Base-by-base conservation (phyloP, 2,797 vertebrate species). In the Sebastes flavidus region DNA sequence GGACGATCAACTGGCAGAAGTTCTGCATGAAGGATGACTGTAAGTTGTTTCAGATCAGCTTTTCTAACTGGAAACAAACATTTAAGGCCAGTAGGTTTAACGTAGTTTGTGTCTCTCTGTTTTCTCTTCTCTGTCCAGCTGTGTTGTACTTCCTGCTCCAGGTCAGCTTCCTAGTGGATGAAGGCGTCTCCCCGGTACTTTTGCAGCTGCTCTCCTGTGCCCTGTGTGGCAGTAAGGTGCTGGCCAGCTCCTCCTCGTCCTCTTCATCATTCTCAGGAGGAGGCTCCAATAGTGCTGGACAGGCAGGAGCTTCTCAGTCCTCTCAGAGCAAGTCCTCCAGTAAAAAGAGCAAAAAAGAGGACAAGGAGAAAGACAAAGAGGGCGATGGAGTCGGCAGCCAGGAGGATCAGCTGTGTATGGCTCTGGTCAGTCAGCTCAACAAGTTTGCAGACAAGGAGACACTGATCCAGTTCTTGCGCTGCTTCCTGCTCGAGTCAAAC, bases 21-120 rank as follows among this genome's bases (percentile, higher is more conserved):
- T 99, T 99, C 94, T 99, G 98, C 92, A 97, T 99, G 93, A 99
- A 99, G 91, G 99, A 99, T 5, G 99, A 99, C 85, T 99, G 99
- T 99, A 95, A 97, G 98, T 95, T 77, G 12, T 77, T 66, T 76
- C 3, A 14, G 12, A 65, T 58, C 11, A 7, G 1, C 6, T 58
- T 75, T 75, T 86, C 7, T 16, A 29, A 72, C 24, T 74, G 3
- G 1, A 66, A 42, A 32, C 10, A 61, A 25, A 20, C 9, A 18
- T 58, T 72, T 14, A 25, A 65, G 42, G 8, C 3, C 20, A 29
- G 3, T 13, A 8, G 1, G 46, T 5, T 54, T 77, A 32, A 77
- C 22, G 29, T n/a, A 29, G 1, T 49, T 49, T 24, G 1, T 74
- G 1, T 82, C 7, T 32, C 4, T 78, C 4, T 78, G 46, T 36